These are phyloP conservation scores for Andrena flavipes DNA, from an alignment of 2,888 invertebrate species.

Conservation along the genomic window DNA sequence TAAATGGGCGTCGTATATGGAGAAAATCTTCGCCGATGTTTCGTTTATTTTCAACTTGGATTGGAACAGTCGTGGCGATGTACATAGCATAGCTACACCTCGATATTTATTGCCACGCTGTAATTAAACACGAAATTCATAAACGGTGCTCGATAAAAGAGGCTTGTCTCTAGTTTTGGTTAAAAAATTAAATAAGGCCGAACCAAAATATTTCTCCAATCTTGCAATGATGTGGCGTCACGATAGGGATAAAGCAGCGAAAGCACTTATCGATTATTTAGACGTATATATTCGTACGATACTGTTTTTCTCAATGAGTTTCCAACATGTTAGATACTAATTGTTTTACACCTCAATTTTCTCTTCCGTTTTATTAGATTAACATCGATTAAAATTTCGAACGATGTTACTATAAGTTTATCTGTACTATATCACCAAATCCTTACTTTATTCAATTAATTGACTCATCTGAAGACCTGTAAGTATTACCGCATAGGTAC, in stretches of 20 bases:
- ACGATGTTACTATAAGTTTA: neutral
- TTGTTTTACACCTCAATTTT: neutral
- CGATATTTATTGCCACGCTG: neutral
- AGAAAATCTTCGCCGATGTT: constrained; percentile 45
- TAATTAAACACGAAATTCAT: neutral
- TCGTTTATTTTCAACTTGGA: constrained; percentile 26
- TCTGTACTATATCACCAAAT: neutral
- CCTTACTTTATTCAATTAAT: constrained; percentile 39
- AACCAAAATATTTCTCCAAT: neutral
- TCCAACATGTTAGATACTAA: neutral
- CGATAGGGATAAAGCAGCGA: constrained; percentile 36
- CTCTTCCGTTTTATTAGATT: neutral
- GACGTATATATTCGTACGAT: constrained; percentile 10
- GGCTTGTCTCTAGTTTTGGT: neutral
- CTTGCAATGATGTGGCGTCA: constrained; percentile 37
- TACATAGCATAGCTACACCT: neutral
- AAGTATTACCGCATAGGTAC: constrained; percentile 10
- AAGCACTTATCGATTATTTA: constrained; percentile 57
- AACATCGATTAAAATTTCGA: constrained; percentile 16
- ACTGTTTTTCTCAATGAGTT: constrained; percentile 15
- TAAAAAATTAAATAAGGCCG: constrained; percentile 14
- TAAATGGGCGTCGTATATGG: constrained; percentile 63
- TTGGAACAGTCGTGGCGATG: neutral
- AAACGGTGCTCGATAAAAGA: neutral
- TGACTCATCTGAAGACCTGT: constrained; percentile 32